Conservation (phyloP, 1,140 invertebrate genomes). For the Zaprionus ornatus region DNA sequence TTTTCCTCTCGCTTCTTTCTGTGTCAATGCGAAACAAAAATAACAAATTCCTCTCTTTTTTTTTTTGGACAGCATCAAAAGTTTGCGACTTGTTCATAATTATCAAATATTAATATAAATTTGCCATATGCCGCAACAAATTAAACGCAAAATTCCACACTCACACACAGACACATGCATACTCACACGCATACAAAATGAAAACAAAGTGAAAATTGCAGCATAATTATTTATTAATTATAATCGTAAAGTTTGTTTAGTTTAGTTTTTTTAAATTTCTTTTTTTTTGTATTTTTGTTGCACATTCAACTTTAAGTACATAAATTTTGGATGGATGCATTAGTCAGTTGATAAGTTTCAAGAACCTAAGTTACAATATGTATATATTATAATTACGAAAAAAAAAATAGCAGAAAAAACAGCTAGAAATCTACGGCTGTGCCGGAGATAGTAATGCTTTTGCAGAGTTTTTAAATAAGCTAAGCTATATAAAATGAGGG, state of each 20-base stretch:
- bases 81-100: background rate
- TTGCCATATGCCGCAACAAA: constrained; percentile 19
- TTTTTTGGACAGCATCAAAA: constrained; percentile 25
- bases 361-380: constrained; percentile 30
- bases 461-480: too few relatives aligned
- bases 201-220: constrained; percentile 29
- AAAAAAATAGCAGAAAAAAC: constrained; percentile 13
- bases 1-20: background rate
- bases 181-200: constrained; percentile 3
- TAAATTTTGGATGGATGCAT: constrained; percentile 57
- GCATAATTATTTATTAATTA: constrained; percentile 39
- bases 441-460: background rate
- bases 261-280: constrained; percentile 19
- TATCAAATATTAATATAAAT: constrained; percentile 37
- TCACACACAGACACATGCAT: constrained; percentile 26
- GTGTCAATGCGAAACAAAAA: constrained; percentile 8
- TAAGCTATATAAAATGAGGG: background rate
- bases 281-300: constrained; percentile 15
- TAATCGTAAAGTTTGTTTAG: constrained; percentile 22
- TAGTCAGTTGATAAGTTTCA: constrained; percentile 52
- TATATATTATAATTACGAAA: constrained; percentile 26
- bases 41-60: constrained; percentile 2
- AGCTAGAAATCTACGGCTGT: background rate
- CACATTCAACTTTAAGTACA: constrained; percentile 50
- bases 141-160: constrained; percentile 24